Percentiles rank a stretch among this genome's conserved stretches.
phyloP scores from a whole-genome alignment of 2,113 vertebrate genomes.

The Macrotis lagotis region DNA sequence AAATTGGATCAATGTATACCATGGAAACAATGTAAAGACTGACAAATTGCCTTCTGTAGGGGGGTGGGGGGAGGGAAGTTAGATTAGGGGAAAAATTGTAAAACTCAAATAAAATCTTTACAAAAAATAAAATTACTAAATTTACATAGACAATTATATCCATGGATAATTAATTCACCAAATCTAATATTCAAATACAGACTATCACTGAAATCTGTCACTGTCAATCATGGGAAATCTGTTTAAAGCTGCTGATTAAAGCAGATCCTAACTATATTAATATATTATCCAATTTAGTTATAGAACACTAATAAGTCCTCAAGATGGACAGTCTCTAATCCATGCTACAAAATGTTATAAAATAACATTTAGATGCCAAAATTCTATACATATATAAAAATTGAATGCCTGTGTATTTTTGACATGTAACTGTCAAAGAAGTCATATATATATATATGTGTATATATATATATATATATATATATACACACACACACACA shows the following conservation, averaged over 20 bases:
- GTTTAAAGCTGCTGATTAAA: slow-evolving; percentile 30
- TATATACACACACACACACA: too few relatives aligned
- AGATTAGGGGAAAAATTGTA: too few relatives aligned
- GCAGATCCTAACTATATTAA: slow-evolving; percentile 15
- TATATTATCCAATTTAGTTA: slow-evolving; percentile 12
- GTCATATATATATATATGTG: too few relatives aligned
- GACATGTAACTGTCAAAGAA: not conserved
- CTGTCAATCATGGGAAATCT: not conserved
- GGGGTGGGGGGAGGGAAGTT: too few relatives aligned
- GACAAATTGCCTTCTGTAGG: too few relatives aligned
- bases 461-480: too few relatives aligned
- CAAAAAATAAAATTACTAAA: not conserved
- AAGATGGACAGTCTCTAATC: not conserved
- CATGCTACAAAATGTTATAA: slow-evolving; percentile 27
- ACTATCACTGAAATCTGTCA: slow-evolving; percentile 14
- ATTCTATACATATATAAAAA: not conserved
- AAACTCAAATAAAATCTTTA: too few relatives aligned
- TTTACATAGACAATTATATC: slow-evolving; percentile 17
- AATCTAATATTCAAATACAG: slow-evolving; percentile 17
- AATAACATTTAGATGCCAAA: slow-evolving; percentile 9
- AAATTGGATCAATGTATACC: too few relatives aligned
- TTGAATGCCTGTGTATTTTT: not conserved
- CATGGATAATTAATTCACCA: slow-evolving; percentile 19
- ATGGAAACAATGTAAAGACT: too few relatives aligned
- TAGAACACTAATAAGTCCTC: slow-evolving; percentile 3